phyloP scores from a whole-genome alignment of 2,113 vertebrate species.

The Tichodroma muraria region DNA sequence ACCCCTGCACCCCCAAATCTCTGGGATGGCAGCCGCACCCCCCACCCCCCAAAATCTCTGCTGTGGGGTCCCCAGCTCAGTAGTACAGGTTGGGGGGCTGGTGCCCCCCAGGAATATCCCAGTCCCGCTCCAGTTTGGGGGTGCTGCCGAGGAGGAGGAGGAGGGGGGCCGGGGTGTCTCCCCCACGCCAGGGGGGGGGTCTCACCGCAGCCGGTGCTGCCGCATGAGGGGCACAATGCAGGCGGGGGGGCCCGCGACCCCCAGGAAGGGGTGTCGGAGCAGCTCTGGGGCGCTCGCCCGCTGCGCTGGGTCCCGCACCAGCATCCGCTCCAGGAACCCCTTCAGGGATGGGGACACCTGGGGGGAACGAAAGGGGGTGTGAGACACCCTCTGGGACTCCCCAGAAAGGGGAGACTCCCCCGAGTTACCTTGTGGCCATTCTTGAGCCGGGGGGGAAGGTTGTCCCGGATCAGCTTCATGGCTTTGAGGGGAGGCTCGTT shows the following conservation, averaged over 20 bases:
- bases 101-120: background rate
- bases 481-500: slow-evolving; percentile 94
- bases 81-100: background rate
- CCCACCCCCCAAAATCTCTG: background rate
- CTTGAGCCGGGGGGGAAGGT: slow-evolving; percentile 90
- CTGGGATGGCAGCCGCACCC: background rate
- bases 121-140: background rate
- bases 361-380: fast-evolving
- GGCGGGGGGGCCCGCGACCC: background rate
- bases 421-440: slow-evolving; percentile 85
- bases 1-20: background rate
- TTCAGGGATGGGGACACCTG: background rate
- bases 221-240: background rate
- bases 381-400: background rate
- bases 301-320: background rate
- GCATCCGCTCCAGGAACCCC: background rate
- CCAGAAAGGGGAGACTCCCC: too few relatives aligned
- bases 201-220: background rate
- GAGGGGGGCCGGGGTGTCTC: background rate
- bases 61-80: background rate
- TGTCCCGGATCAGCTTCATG: slow-evolving; percentile 98
- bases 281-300: background rate
- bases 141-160: background rate
- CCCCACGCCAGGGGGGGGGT: too few relatives aligned
- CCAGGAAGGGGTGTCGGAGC: background rate